Evolutionary conservation across 2,888 invertebrate species (phyloP), one percentile per base, ranked within the genome.

Genomic region (Catocala nupta): DNA sequence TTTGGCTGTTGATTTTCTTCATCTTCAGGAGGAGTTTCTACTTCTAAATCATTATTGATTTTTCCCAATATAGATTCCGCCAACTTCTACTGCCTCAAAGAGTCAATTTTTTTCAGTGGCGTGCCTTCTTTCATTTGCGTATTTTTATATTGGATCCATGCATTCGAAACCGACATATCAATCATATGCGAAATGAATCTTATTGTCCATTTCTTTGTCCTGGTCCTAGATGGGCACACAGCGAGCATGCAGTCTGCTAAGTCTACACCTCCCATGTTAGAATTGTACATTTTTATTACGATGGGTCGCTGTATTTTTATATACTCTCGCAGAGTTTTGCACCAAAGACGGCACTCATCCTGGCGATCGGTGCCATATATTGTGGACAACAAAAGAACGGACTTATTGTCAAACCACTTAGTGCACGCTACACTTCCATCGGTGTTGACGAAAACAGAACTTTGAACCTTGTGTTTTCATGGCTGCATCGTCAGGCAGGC

Each of bases 181-280:
- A 52, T 1, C 34, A 51, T 36, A 33, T 58, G 58, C 1, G 39
- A 36, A 13, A 52, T 52, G 10, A 51, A 45, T 33, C 52, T 13
- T 25, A 45, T 9, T 3, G 57, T 50, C 57, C 57, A 57, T 34
- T 57, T 57, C 9, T 13, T 43, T 1, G 57, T 57, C 10, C 57
- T 16, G 6, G 1, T 8, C 25, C 50, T 9, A 9, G 13, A 8
- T 12, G 57, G 57, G 10, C 51, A 44, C 7, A 58, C 52, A 1
- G 52, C 58, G 1, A 58, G 12, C 44, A 58, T 10, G 13, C 58
- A 54, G 33, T 70, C 70, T 9, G 70, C 61, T 4, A 73, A 55
- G 51, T 69, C 64, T n/a, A 71, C 71, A 8, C 73, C 73, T 11
- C 73, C 68, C 67, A 71, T 68, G 33, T 73, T 66, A 13, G 54